phyloP scores from a whole-genome alignment of 2,888 invertebrate species.

The Hydrotaea cyrtoneurina region DNA sequence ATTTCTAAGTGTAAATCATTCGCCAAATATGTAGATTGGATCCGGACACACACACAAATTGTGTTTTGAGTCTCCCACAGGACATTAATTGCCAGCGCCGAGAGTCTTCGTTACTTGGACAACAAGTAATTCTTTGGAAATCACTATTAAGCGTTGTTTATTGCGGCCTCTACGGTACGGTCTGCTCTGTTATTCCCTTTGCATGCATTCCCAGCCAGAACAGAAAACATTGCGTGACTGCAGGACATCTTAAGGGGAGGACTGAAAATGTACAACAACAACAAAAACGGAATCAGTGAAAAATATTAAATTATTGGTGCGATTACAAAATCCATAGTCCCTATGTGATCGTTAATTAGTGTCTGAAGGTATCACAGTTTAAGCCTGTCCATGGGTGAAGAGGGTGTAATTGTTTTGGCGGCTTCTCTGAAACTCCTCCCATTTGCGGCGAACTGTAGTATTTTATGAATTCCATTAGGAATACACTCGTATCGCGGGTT shows the following conservation, averaged over 20 bases:
- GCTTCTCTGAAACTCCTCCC: neutral
- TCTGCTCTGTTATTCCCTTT: neutral
- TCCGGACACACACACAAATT: neutral
- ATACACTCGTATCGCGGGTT: neutral
- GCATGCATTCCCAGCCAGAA: neutral
- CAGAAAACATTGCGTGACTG: constrained; percentile 8
- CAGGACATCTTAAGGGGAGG: neutral
- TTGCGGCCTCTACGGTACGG: neutral
- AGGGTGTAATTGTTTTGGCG: neutral
- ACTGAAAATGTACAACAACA: neutral
- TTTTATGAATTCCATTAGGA: neutral
- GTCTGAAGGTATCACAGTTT: too few relatives aligned
- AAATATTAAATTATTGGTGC: neutral
- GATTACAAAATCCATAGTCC: neutral
- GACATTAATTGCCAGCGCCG: neutral
- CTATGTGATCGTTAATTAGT: neutral
- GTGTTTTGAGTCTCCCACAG: neutral
- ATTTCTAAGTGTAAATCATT: neutral
- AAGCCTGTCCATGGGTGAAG: neutral
- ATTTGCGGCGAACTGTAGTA: neutral
- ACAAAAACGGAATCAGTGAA: neutral
- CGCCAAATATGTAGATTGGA: neutral
- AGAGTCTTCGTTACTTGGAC: neutral
- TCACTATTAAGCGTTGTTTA: neutral
- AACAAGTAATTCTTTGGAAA: neutral